Conservation (phyloP, 2,888 invertebrate species). For the Agrotis exclamationis region DNA sequence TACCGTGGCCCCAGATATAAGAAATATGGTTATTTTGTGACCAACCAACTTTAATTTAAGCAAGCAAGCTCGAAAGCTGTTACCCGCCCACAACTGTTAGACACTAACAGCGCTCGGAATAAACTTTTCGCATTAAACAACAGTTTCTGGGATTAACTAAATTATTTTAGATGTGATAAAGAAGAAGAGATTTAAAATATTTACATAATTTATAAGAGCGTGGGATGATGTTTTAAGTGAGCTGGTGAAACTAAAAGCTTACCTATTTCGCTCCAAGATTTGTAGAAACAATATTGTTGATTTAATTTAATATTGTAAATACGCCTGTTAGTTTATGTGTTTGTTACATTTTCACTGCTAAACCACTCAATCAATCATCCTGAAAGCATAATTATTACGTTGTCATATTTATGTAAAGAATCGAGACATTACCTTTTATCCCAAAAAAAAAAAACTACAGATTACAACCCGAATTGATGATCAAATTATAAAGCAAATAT, state of each 20-base stretch:
- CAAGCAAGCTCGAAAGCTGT: conserved; percentile 28
- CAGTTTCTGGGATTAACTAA: conserved; percentile 9
- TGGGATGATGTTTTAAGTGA: neutral
- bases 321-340: too few species aligned
- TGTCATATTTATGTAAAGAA: too few species aligned
- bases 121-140: conserved; percentile 49
- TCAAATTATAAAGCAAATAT: too few species aligned
- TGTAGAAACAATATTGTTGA: too few species aligned
- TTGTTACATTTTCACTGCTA: too few species aligned
- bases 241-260: neutral
- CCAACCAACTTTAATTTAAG: conserved; percentile 29
- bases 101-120: conserved; percentile 22
- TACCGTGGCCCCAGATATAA: too few species aligned
- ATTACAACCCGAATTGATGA: too few species aligned
- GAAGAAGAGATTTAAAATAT: neutral
- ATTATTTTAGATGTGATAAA: conserved; percentile 12
- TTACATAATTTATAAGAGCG: neutral
- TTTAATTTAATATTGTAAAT: too few species aligned
- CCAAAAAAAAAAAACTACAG: too few species aligned
- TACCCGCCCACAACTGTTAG: conserved; percentile 29
- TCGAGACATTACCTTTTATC: too few species aligned
- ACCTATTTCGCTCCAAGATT: neutral
- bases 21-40: conserved; percentile 4
- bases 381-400: too few species aligned
- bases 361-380: too few species aligned